Evolutionary conservation across 2,113 vertebrate species (phyloP).

Genomic region (Pseudorhombus dupliciocellatus): DNA sequence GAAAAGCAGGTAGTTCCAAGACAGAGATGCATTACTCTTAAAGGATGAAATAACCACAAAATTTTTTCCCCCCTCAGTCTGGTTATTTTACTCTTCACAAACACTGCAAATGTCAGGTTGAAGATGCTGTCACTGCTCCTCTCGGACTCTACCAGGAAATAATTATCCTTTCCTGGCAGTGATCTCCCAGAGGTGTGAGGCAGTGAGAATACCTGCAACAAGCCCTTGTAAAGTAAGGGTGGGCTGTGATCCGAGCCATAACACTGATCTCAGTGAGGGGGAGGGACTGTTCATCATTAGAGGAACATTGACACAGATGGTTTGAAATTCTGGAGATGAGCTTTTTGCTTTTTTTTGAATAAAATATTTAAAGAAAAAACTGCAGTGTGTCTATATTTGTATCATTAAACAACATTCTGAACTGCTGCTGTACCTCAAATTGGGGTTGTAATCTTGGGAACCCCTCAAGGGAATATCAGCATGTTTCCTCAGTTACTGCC

Average conservation of each 20-base stretch:
- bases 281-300: conserved; percentile 29
- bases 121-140: no score
- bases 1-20: neutral
- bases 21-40: neutral
- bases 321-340: conserved; percentile 71
- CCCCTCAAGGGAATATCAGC: no score
- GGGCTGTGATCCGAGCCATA: conserved; percentile 19
- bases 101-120: neutral
- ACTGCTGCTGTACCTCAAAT: neutral
- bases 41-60: conserved; percentile 1
- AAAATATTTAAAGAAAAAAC: conserved; percentile 74
- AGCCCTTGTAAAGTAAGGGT: neutral
- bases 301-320: conserved; percentile 74
- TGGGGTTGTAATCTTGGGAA: no score
- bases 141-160: neutral
- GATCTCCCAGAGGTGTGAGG: neutral
- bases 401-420: no score
- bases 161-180: neutral
- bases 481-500: no score
- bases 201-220: neutral
- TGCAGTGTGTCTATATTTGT: neutral
- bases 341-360: conserved; percentile 73
- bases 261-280: conserved; percentile 18
- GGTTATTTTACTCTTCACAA: conserved; percentile 10
- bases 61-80: neutral